phyloP scores from a whole-genome alignment of 2,797 vertebrate species.

The Tokudaia muenninki region DNA sequence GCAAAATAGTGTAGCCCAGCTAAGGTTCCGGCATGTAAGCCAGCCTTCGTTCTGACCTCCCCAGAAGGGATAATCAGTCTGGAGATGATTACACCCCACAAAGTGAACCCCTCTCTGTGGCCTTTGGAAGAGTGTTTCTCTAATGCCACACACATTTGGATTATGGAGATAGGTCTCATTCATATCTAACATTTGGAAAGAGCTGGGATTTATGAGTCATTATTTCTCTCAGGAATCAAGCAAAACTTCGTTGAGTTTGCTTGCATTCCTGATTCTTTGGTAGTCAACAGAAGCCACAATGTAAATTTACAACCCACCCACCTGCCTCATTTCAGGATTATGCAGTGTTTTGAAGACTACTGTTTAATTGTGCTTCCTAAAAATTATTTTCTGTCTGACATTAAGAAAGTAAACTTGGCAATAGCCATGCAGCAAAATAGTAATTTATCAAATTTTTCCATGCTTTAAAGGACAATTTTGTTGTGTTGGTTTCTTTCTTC shows the following conservation, averaged over 20 bases:
- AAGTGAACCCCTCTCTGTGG: background rate
- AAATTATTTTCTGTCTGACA: background rate
- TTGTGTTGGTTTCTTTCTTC: background rate
- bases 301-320: background rate
- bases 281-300: background rate
- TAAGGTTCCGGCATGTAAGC: background rate
- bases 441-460: background rate
- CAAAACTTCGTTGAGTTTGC: background rate
- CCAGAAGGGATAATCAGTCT: background rate
- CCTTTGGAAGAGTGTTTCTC: background rate
- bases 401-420: conserved; percentile 10
- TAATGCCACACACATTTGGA: too few species aligned
- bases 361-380: background rate
- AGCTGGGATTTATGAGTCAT: background rate
- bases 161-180: background rate
- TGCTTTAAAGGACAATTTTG: background rate
- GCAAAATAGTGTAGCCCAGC: background rate
- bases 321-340: background rate
- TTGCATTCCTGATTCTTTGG: background rate
- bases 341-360: background rate
- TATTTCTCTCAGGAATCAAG: background rate
- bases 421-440: background rate
- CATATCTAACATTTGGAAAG: background rate
- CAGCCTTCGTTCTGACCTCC: background rate
- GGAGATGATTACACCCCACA: background rate